Percentiles rank a stretch among this genome's conserved stretches.
Evolutionary conservation across 2,113 vertebrate genomes (phyloP).

Genomic region (Serilophus lunatus): DNA sequence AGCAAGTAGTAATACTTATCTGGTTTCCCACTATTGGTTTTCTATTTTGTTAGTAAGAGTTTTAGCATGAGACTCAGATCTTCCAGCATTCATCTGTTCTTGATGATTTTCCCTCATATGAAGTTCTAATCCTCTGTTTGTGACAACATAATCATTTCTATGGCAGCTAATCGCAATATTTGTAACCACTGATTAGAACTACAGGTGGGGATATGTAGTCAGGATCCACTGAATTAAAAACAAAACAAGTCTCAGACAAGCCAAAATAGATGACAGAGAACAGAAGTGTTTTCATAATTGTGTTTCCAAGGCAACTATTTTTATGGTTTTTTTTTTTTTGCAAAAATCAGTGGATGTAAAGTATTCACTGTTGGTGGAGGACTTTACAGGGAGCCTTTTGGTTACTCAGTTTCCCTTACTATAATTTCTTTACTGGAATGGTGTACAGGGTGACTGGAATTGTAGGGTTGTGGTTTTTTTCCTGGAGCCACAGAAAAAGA

Average conservation of each 20-base stretch:
- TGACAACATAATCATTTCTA: slow-evolving; percentile 70
- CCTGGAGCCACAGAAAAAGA: neutral
- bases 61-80: slow-evolving; percentile 27
- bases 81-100: slow-evolving; percentile 30
- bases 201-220: slow-evolving; percentile 36
- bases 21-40: neutral
- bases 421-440: neutral
- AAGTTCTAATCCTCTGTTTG: slow-evolving; percentile 65
- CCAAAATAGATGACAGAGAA: neutral
- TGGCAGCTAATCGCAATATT: slow-evolving; percentile 57
- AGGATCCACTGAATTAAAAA: slow-evolving; percentile 31
- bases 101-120: neutral
- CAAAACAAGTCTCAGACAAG: neutral
- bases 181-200: slow-evolving; percentile 64
- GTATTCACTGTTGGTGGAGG: neutral
- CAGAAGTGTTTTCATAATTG: neutral
- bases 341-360: neutral
- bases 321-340: neutral
- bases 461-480: neutral
- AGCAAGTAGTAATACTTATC: neutral
- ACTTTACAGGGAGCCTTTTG: neutral
- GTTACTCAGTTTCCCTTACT: neutral
- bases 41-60: neutral
- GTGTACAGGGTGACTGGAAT: neutral
- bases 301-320: neutral